Base-by-base conservation (phyloP, 2,888 invertebrate genomes). In the Eupithecia subfuscata region DNA sequence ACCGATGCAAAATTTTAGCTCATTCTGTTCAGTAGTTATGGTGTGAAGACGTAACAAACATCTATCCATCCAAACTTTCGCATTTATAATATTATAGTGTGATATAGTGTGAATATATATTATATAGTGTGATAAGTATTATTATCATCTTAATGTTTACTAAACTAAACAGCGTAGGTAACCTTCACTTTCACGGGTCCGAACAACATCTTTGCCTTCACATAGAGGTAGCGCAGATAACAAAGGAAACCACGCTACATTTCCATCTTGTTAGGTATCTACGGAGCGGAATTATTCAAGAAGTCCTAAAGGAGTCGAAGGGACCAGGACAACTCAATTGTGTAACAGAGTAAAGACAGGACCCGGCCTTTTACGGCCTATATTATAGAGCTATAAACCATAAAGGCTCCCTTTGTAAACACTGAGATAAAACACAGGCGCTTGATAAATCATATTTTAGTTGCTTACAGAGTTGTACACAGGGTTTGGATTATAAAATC, bases 321-420 rank as follows among this genome's bases (percentile, higher is more conserved):
- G 88, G 88, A 87, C 87, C 85, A 85, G 78, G 85, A 89, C 87
- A 89, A 88, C 90, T 92, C 91, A 91, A 92, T 91, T 90, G 89
- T 86, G 85, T 83, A 87, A 83, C 86, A 83, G 85, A 89, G 87
- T 86, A 86, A 88, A 87, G 88, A 87, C 83, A 86, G 82, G 83
- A 89, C 87, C 89, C 86, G 86, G 84, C 83, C 87, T 88, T 91
- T 92, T 92, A 92, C 87, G 90, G 84, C 84, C 92, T 87, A 89
- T 91, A 92, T 91, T 93, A 93, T 93, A 92, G 90, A 88, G 90
- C 91, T 83, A 92, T 93, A 92, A 93, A 91, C 91, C 91, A 92
- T 92, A 91, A 92, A 91, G 86, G 87, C 88, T 85, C 83, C 86
- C 86, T 90, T 90, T 91, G 89, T 91, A 91, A 90, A 89, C 88